Evolutionary conservation across 2,113 vertebrate genomes (phyloP).

Genomic region (Alectura lathami): DNA sequence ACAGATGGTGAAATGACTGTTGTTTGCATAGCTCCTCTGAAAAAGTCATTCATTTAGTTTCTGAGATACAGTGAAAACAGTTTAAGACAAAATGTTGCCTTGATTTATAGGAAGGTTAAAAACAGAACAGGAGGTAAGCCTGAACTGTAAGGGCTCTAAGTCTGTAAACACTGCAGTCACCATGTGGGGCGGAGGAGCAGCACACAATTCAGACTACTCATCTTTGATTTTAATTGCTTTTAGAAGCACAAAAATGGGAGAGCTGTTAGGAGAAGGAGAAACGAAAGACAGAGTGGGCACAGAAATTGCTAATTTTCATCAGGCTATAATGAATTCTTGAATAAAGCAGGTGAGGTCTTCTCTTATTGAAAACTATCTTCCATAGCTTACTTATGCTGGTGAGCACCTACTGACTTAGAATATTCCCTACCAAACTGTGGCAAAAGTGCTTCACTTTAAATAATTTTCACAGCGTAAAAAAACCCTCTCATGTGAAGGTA

Average conservation of each 20-base stretch:
- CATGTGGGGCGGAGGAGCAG: neutral
- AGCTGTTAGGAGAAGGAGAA: neutral
- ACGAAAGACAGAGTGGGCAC: neutral
- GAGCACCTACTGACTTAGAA: neutral
- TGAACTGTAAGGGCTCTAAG: neutral
- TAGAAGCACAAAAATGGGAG: neutral
- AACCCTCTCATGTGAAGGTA: neutral
- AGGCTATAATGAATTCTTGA: neutral
- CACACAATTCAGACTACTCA: neutral
- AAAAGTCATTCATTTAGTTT: neutral
- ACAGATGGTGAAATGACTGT: neutral
- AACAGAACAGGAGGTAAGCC: neutral
- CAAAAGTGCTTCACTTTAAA: neutral
- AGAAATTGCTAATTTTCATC: neutral
- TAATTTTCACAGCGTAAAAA: neutral
- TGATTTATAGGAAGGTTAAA: neutral
- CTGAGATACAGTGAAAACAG: neutral
- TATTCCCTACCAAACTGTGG: neutral
- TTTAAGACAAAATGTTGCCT: neutral
- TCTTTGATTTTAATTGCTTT: neutral
- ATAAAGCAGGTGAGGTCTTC: neutral
- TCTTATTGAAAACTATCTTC: neutral
- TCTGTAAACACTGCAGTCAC: neutral
- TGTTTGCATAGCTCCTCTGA: neutral
- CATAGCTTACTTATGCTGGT: fast-evolving